Base-by-base conservation (phyloP, 2,888 invertebrate species). In the Hydrotaea cyrtoneurina region DNA sequence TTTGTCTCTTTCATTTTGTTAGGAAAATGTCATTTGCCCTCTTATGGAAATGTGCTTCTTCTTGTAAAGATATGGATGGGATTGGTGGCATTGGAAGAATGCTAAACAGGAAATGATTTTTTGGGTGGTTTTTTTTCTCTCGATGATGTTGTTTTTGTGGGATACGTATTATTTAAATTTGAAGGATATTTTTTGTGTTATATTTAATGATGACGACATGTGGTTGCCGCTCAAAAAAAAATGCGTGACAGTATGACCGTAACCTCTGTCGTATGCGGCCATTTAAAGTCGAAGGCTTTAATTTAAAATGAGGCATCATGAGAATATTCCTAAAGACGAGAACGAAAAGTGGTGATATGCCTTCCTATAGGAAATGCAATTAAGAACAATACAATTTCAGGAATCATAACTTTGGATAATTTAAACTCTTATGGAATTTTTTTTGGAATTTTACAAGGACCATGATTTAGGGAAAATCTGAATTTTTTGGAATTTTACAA, bases 201-300 rank as follows among this genome's bases (percentile, higher is more conserved):
- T 69, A 46, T 59, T 69, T 69, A 69, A 69, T 69, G 69, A 69
- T 46, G 21, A 69, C 23, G 23, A 23, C 46, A 69, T 69, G 13
- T 23, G 31, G 69, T 69, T 39, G 17, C 26, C 11, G 13, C 4
- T 55, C 3, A 10, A 46, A 13, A 66, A 17, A 15, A 19, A 66
- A 69, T 21, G 69, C 21, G 46, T 46, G 46, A 69, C 69, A 21
- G 23, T 21, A 66, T 46, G 43, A 69, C 69, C 69, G 15, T 23
- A 69, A 69, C 23, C 10, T 21, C 21, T 55, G 2, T 11, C 21
- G 21, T 55, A 4, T 31, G 31, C 7, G 31, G 31, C 31, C 31
- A 31, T 31, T 31, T 31, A 4, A 7, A 31, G 7, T 31, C 7
- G 3, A 31, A 4, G 31, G 31, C 31, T 31, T 31, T 31, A 7